Percentiles rank a stretch among this genome's conserved stretches.
These are phyloP conservation scores for Apodemia zela DNA, from an alignment of 2,888 invertebrate genomes.

Conservation along the genomic window DNA sequence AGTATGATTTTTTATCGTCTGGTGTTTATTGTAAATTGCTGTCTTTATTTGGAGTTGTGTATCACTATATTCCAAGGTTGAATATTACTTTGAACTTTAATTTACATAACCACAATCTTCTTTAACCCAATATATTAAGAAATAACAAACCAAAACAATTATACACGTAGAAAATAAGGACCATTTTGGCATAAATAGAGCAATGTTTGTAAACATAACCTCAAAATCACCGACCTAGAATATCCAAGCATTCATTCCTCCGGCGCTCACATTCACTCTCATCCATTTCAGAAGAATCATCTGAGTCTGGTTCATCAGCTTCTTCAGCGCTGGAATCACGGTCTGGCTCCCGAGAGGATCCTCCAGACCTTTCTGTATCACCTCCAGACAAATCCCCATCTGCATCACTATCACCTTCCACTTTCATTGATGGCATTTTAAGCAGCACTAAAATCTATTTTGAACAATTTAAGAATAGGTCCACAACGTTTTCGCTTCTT, in stretches of 20 bases:
- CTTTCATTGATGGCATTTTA: conserved; percentile 85
- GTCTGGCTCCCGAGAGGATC: conserved; percentile 84
- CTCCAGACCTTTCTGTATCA: conserved; percentile 84
- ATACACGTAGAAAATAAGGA: conserved; percentile 23
- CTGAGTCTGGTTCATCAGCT: conserved; percentile 90
- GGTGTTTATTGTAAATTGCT: too few species aligned
- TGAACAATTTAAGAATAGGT: neutral
- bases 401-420: conserved; percentile 81
- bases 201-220: conserved; percentile 79
- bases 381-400: conserved; percentile 86
- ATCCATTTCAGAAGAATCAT: conserved; percentile 94
- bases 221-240: conserved; percentile 79
- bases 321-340: conserved; percentile 88
- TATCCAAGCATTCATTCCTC: conserved; percentile 90
- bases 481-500: conserved; percentile 28
- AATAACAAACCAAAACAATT: neutral
- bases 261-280: conserved; percentile 93
- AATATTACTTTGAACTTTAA: neutral
- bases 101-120: neutral
- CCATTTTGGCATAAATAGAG: conserved; percentile 29
- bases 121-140: neutral
- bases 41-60: too few species aligned
- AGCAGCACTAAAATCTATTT: conserved; percentile 4
- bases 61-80: neutral
- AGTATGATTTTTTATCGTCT: too few species aligned